These are phyloP conservation scores for Pilophorus perplexus DNA, from an alignment of 2,888 invertebrate species.

Conservation along the genomic window DNA sequence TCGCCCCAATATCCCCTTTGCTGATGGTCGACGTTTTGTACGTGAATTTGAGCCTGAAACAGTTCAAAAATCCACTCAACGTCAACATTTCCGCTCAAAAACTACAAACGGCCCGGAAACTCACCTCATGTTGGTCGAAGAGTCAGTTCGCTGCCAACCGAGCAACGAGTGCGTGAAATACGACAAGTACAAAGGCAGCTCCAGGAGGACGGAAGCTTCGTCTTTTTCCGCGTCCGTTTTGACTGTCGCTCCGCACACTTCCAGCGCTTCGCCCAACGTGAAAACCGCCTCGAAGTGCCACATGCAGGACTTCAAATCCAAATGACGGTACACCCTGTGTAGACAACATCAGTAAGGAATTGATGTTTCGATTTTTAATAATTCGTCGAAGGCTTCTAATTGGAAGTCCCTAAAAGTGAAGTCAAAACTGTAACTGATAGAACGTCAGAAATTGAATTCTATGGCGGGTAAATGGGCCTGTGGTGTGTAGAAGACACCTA, in stretches of 20 bases:
- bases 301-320: slow-evolving; percentile 40
- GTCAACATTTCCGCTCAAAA: too few relatives aligned
- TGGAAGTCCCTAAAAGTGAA: too few relatives aligned
- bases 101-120: too few relatives aligned
- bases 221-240: slow-evolving; percentile 35
- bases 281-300: slow-evolving; percentile 42
- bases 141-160: slow-evolving; percentile 43
- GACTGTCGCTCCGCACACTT: slow-evolving; percentile 39
- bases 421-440: too few relatives aligned
- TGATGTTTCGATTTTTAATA: background rate
- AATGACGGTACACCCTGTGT: slow-evolving; percentile 37
- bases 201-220: slow-evolving; percentile 35
- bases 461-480: too few relatives aligned
- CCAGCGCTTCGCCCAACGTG: slow-evolving; percentile 33
- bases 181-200: slow-evolving; percentile 39
- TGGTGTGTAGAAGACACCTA: too few relatives aligned
- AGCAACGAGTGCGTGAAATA: slow-evolving; percentile 39
- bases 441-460: too few relatives aligned
- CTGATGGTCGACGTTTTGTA: slow-evolving; percentile 42
- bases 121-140: slow-evolving; percentile 39
- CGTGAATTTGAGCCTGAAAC: slow-evolving; percentile 36
- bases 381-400: background rate
- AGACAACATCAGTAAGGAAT: background rate
- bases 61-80: too few relatives aligned
- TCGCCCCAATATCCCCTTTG: slow-evolving; percentile 37